phyloP scores from a whole-genome alignment of 1,140 invertebrate species.

The Eufriesea mexicana region DNA sequence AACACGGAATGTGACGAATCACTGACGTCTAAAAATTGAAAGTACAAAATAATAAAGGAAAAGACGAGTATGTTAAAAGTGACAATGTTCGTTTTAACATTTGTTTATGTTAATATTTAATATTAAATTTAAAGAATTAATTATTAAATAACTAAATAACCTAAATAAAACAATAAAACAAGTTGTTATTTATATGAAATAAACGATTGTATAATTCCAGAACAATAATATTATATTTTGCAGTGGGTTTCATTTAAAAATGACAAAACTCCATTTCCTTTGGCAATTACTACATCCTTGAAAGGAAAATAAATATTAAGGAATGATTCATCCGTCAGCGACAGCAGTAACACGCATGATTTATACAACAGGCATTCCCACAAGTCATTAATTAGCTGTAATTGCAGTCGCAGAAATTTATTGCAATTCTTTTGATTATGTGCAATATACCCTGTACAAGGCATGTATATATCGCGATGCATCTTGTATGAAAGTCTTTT shows the following conservation, averaged over 20 bases:
- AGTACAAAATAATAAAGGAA: too few species aligned
- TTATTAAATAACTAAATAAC: too few species aligned
- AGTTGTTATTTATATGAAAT: too few species aligned
- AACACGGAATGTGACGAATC: too few species aligned
- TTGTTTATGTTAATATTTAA: too few species aligned
- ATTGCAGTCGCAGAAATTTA: conserved; percentile 25
- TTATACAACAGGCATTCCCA: conserved; percentile 20
- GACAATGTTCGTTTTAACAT: too few species aligned
- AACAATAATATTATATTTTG: too few species aligned
- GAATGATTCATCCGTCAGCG: conserved; percentile 24
- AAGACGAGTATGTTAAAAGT: too few species aligned
- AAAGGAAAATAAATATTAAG: conserved; percentile 7
- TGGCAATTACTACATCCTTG: not conserved
- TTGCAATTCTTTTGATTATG: conserved; percentile 19
- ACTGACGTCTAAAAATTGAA: too few species aligned
- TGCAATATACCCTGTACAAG: not conserved
- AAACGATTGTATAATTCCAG: too few species aligned
- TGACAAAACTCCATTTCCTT: not conserved
- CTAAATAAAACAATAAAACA: too few species aligned
- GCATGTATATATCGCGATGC: not conserved
- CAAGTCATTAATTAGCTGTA: conserved; percentile 26
- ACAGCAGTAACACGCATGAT: conserved; percentile 27
- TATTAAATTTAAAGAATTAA: too few species aligned
- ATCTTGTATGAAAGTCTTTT: not conserved
- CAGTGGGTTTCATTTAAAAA: not conserved